Evolutionary conservation across 2,113 vertebrate genomes (phyloP), one percentile per base, ranked within the genome.

Genomic region (Brachypodius melanocephalos): DNA sequence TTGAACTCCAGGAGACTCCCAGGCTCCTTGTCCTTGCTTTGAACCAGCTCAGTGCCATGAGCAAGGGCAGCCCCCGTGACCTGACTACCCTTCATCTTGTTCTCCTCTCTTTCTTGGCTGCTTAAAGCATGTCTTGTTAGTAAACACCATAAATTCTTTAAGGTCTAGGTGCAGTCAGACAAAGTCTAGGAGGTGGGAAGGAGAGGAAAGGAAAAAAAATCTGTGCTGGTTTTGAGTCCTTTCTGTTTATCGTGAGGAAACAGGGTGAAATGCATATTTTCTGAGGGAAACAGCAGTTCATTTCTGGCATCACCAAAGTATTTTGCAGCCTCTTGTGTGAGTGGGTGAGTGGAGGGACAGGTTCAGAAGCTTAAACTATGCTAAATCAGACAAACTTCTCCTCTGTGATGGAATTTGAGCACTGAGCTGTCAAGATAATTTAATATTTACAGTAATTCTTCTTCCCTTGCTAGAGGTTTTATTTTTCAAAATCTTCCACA

Each of bases 341-440:
- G 72, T 76, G 59, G 28, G 45, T 2, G 9, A 93, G 83, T 81
- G 40, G 46, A 95, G 45, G 75, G 71, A 75, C 59, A 79, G 21
- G 51, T 93, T 96, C 76, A 58, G 49, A 95, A 95, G 49, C 48
- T 82, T 82, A 49, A 95, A 94, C 83, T 69, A n/a, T 67, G 31
- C 63, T 95, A 95, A 93, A 97, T 90, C 83, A 74, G 88, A 73
- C 24, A 77, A 94, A 78, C 68, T 94, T 65, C 79, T 80, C 67
- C 76, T 91, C 77, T 92, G 61, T 92, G 68, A 93, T 82, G 40
- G 78, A 93, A 94, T 96, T 63, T 94, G 80, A 92, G 72, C 58
- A 57, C 52, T 61, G 25, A 93, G 77, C 77, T 94, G 88, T 77
- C 88, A 94, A 91, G 49, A 62, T 92, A 95, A 96, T 92, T 96